These are phyloP conservation scores for Cherax destructor DNA, from an alignment of 1,140 invertebrate genomes.

Conservation along the genomic window DNA sequence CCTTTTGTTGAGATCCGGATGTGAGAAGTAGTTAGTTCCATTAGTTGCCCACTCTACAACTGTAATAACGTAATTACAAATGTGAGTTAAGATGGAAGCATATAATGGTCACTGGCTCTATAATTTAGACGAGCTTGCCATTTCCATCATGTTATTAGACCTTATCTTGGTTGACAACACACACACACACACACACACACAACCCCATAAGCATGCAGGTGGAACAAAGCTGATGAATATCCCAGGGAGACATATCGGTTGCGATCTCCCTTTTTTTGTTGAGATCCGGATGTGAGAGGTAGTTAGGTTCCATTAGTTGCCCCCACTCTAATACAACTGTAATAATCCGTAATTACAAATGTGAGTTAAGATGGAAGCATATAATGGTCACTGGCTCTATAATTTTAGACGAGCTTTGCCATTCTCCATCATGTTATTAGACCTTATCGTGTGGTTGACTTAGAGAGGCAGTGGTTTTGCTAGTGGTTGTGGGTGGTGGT, in stretches of 20 bases:
- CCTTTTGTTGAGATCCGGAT: slow-evolving; percentile 19
- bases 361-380: slow-evolving; percentile 53
- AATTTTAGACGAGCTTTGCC: slow-evolving; percentile 22
- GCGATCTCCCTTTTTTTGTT: not conserved
- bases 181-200: too few species aligned
- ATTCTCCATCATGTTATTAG: slow-evolving; percentile 38
- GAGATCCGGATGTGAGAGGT: slow-evolving; percentile 43
- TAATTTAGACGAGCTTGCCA: slow-evolving; percentile 24
- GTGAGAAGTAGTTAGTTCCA: slow-evolving; percentile 41
- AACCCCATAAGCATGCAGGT: too few species aligned
- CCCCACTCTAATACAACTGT: slow-evolving; percentile 37
- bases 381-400: slow-evolving; percentile 33
- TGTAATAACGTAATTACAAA: slow-evolving; percentile 57
- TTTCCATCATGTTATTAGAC: slow-evolving; percentile 31
- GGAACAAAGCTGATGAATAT: too few species aligned
- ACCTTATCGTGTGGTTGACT: slow-evolving; percentile 32
- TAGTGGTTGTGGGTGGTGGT: not conserved
- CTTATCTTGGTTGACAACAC: slow-evolving; percentile 40
- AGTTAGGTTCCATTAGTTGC: slow-evolving; percentile 39
- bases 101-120: slow-evolving; percentile 30
- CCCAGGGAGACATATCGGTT: not conserved
- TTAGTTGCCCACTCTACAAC: slow-evolving; percentile 25
- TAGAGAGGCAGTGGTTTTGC: not conserved
- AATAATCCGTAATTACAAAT: slow-evolving; percentile 56
- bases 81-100: slow-evolving; percentile 53